Conservation (phyloP, 92 coral and sea anemone genomes). For the Epizoanthus ramosus region DNA sequence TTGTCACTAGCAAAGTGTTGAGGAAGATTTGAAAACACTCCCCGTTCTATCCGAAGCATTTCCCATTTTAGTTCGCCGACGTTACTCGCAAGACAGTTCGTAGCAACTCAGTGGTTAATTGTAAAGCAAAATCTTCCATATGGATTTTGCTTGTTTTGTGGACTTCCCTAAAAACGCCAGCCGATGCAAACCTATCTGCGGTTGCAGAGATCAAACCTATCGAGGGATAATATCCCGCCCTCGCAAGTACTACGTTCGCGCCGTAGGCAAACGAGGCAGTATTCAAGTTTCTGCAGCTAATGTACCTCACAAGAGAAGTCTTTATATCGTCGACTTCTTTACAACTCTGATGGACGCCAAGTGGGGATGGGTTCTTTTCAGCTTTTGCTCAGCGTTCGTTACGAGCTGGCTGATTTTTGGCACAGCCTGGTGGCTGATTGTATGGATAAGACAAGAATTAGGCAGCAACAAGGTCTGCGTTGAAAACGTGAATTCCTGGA, state of each 20-base stretch:
- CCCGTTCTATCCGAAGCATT: too few species aligned
- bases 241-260: conserved; percentile 22
- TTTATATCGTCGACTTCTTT: conserved; percentile 84
- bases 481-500: conserved; percentile 91
- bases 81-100: too few species aligned
- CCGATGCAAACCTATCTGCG: too few species aligned
- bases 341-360: conserved; percentile 90
- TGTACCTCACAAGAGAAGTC: conserved; percentile 69
- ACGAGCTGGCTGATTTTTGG: conserved; percentile 93
- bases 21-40: too few species aligned
- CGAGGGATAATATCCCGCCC: too few species aligned
- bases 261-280: conserved; percentile 75
- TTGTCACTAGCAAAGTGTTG: too few species aligned
- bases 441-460: conserved; percentile 54
- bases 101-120: too few species aligned
- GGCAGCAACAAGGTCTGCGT: conserved; percentile 70
- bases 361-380: conserved; percentile 78
- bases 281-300: conserved; percentile 65
- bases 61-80: too few species aligned
- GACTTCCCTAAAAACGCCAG: too few species aligned
- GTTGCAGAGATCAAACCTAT: too few species aligned
- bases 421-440: conserved; percentile 79
- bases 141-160: too few species aligned
- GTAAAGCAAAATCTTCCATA: too few species aligned
- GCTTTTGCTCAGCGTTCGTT: conserved; percentile 77